Evolutionary conservation across 2,888 invertebrate genomes (phyloP).

Genomic region (Torymus texanus): DNA sequence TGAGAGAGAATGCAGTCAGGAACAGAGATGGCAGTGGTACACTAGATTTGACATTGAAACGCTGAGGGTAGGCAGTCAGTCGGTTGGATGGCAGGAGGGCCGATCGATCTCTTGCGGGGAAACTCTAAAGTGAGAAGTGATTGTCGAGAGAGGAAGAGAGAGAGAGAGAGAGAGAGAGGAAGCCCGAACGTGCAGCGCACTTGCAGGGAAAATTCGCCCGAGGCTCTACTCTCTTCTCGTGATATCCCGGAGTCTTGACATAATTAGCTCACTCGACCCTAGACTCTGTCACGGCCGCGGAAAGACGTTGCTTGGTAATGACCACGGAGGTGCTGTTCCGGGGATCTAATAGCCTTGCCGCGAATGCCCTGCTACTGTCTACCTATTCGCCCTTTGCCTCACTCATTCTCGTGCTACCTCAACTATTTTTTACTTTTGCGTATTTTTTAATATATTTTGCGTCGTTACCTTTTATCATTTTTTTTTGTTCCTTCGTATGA

Average conservation of each 20-base stretch:
- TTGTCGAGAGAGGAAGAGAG: slow-evolving; percentile 10
- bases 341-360: slow-evolving; percentile 24
- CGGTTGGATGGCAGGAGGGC: not conserved
- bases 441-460: too few species aligned
- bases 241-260: slow-evolving; percentile 48
- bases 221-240: slow-evolving; percentile 8
- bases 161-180: not conserved
- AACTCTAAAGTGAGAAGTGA: slow-evolving; percentile 19
- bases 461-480: too few species aligned
- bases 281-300: slow-evolving; percentile 48
- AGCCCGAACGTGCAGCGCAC: not conserved
- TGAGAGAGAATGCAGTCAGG: too few species aligned
- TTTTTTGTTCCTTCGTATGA: too few species aligned
- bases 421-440: too few species aligned
- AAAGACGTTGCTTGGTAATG: slow-evolving; percentile 45
- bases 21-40: too few species aligned
- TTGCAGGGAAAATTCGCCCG: slow-evolving; percentile 22
- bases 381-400: too few species aligned
- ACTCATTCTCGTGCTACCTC: too few species aligned
- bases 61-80: not conserved
- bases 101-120: slow-evolving; percentile 38
- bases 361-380: not conserved
- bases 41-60: too few species aligned
- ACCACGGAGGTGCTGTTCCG: slow-evolving; percentile 26
- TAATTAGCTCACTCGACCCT: slow-evolving; percentile 50